phyloP scores from a whole-genome alignment of 2,797 vertebrate species.

The Tangara arthus region DNA sequence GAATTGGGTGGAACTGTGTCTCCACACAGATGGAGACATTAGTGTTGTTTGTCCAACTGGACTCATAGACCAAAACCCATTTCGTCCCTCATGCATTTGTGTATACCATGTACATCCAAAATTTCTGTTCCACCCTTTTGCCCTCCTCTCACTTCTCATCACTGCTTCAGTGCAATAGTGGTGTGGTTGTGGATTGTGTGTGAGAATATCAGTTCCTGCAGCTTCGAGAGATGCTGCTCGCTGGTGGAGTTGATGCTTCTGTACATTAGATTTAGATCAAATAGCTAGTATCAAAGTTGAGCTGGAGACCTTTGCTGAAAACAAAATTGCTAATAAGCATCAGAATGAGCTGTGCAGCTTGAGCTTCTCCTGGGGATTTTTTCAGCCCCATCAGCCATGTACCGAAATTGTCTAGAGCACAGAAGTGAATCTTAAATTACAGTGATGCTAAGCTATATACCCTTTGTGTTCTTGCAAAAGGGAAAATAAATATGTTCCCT shows the following conservation, averaged over 20 bases:
- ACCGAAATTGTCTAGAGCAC: slow-evolving; percentile 44
- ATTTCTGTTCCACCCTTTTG: background rate
- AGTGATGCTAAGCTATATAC: slow-evolving; percentile 17
- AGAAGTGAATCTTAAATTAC: slow-evolving; percentile 48
- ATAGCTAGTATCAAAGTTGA: background rate
- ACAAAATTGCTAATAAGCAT: background rate
- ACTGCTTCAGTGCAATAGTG: background rate
- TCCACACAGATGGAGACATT: slow-evolving; percentile 55
- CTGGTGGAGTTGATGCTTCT: background rate
- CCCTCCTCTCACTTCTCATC: background rate
- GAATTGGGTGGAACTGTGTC: slow-evolving; percentile 36
- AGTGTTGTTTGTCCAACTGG: slow-evolving; percentile 44
- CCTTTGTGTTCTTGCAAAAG: slow-evolving; percentile 50
- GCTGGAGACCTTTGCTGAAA: background rate
- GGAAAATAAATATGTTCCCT: slow-evolving; percentile 56
- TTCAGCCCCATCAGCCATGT: background rate
- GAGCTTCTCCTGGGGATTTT: slow-evolving; percentile 4
- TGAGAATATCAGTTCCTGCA: background rate
- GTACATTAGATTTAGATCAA: background rate
- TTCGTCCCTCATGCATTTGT: background rate
- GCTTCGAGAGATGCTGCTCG: background rate
- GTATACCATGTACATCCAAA: background rate
- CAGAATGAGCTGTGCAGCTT: background rate
- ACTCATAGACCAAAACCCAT: slow-evolving; percentile 50
- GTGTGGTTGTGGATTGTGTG: background rate